Evolutionary conservation across 2,888 invertebrate genomes (phyloP), one percentile per base, ranked within the genome.

Genomic region (Nasonia oneida): DNA sequence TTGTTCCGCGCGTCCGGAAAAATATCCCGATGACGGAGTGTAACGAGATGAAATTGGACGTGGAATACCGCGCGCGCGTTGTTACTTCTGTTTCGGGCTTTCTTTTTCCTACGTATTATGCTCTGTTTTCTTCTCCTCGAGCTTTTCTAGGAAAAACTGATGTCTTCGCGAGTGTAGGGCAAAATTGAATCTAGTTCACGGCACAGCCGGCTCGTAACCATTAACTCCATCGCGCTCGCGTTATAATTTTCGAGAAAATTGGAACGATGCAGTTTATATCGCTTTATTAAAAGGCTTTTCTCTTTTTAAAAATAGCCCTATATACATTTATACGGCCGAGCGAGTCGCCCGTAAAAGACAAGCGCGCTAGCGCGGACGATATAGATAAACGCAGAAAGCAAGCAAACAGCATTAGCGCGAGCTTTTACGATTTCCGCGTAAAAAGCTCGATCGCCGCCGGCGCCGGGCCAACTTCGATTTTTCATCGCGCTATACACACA

Each of bases 381-480:
- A 23, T 61, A n/a, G 57, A 61, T 23, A 61, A 61, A 61, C 5
- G n/a, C 57, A 6, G 57, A 61, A 61, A 61, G 57, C 57, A 67
- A 33, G 67, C 33, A 67, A 67, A 67, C 67, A 33, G 33, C 76
- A 76, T 29, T 50, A 50, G 23, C 76, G 23, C 47, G 15, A 12
- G 53, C 29, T 29, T 53, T 53, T 33, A 57, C 76, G 53, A 76
- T 76, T 76, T 76, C 76, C 42, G 10, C n/a, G 74, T 47, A 74
- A 74, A 74, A 74, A 42, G 50, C 53, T 75, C 57, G 67, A 67
- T 67, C 67, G 67, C 67, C 73, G 42, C 23, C 42, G n/a, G 39
- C 37, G n/a, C 6, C 39, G 57, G 57, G 57, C 33, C 33, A 12
- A 53, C 18, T 53, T 53, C 53, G 53, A 76, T 53, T 76, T 53